Evolutionary conservation across 2,797 vertebrate genomes (phyloP).

Genomic region (Oreochromis grahami): DNA sequence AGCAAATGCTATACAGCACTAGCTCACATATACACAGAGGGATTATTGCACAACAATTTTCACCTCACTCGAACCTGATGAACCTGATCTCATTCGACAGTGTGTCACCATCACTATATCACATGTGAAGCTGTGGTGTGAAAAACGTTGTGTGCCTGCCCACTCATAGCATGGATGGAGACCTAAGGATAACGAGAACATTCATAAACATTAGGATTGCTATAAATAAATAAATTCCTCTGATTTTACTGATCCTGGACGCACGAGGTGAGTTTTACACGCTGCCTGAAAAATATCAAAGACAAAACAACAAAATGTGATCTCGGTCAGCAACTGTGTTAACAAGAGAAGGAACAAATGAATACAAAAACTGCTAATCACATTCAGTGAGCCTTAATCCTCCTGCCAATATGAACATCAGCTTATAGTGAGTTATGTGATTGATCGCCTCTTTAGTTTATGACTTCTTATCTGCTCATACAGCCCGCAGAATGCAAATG

Average conservation of each 20-base stretch:
- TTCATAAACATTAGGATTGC: neutral
- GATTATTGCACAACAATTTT: neutral
- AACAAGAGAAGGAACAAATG: neutral
- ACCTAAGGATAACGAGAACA: neutral
- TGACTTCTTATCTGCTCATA: slow-evolving; percentile 6
- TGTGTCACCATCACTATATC: neutral
- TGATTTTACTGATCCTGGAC: neutral
- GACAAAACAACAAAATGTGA: neutral
- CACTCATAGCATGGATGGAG: neutral
- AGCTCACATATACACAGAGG: neutral
- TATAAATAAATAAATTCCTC: neutral
- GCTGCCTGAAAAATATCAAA: neutral
- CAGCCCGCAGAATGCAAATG: slow-evolving; percentile 3
- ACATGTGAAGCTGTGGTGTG: neutral
- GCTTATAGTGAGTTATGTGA: slow-evolving; percentile 13
- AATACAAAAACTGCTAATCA: neutral
- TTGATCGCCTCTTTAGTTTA: slow-evolving; percentile 16
- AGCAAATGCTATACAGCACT: neutral
- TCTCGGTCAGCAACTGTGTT: neutral
- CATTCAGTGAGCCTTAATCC: neutral
- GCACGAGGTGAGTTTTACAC: neutral
- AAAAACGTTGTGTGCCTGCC: neutral
- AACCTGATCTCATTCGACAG: neutral
- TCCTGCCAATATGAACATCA: neutral
- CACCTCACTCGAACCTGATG: neutral